Base-by-base conservation (phyloP, 2,113 vertebrate species). In the rabbit (Oryctolagus cuniculus) region DNA sequence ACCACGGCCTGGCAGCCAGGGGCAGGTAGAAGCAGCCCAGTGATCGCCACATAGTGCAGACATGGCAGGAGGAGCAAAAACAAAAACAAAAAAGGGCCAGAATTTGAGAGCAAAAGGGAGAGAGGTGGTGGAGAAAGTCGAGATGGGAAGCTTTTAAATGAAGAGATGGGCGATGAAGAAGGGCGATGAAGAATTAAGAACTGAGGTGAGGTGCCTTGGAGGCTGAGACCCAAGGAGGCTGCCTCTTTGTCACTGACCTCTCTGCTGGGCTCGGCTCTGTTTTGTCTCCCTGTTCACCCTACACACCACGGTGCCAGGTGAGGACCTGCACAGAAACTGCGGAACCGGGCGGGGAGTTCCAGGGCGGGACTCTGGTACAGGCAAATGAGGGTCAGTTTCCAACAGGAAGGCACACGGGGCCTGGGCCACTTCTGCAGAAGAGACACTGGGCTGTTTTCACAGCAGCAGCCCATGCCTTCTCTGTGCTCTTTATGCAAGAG, bases 401-500 rank as follows among this genome's bases (percentile, higher is more conserved):
- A n/a, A 66, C 4, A 27, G 13, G 10, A 4, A 74, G 70, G 7
- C 25, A 0, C 12, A 0, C 0, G 1, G 63, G 72, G 36, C 8
- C 0, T 12, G 61, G 13, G 21, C 44, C 24, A 73, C 29, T 63
- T 38, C 5, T 82, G 61, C 44, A 34, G 63, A 94, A 16, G 22
- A 13, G 44, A 29, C 7, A 1, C 27, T 5, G 38, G 25, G 10
- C 27, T 31, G 38, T 77, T 19, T 44, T 34, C 36, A 34, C 27
- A 25, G 53, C 22, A 70, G 9, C 27, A 19, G 34, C 36, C 36
- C 3, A 1, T 2, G 7, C 25, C 19, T 16, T 10, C 58, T 36
- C 31, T 34, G 16, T 44, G 49, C 11, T 69, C 19, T 6, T 51
- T n/a, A 44, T 51, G 67, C 25, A 38, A 17, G 51, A 70, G 58